Evolutionary conservation across 1,140 invertebrate genomes (phyloP), one percentile per base, ranked within the genome.

Genomic region (Brachionus manjavacas): DNA sequence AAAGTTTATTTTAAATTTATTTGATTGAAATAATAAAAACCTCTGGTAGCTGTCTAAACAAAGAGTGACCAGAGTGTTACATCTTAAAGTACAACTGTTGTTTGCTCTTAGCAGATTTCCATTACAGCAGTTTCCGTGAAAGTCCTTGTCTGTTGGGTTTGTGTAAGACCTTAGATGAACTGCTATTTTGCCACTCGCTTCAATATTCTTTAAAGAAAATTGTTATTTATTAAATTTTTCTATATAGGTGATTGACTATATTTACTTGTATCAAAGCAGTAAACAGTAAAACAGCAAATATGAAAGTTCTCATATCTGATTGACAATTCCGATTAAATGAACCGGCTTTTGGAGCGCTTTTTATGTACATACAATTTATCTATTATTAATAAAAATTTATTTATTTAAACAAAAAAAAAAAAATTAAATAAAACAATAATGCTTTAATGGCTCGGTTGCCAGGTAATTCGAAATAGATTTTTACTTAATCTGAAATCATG

Each of bases 101-200:
- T 41, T 64, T 41, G 31, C 12, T 43, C 23, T 81, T 1, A 81
- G 16, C 11, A 39, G 25, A 46, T 81, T 46, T 25, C 79, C 79
- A 46, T 81, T 81, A 14, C 79, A 81, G 14, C 79, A 81, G 23
- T 43, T 64, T 60, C 79, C 79, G 7, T 28, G 52, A 68, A 66
- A 81, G 25, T 81, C 79, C 20, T 23, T 43, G 31, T 81, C 79
- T 25, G 52, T 64, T 20, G 79, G 79, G 28, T 81, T 81, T 46
- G 79, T 43, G 25, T 64, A 81, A 8, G 79, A 81, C 20, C 31
- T 60, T 6, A 81, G 43, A 43, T 81, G 79, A 35, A 81, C 79
- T 23, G 79, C 79, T 68, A 81, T 68, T 81, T 81, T 81, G 23
- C 79, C 79, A 81, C 79, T 81, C 1, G 49, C 52, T 60, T 68